phyloP scores from a whole-genome alignment of 1,140 invertebrate genomes.

The Brachystomella parvula region DNA sequence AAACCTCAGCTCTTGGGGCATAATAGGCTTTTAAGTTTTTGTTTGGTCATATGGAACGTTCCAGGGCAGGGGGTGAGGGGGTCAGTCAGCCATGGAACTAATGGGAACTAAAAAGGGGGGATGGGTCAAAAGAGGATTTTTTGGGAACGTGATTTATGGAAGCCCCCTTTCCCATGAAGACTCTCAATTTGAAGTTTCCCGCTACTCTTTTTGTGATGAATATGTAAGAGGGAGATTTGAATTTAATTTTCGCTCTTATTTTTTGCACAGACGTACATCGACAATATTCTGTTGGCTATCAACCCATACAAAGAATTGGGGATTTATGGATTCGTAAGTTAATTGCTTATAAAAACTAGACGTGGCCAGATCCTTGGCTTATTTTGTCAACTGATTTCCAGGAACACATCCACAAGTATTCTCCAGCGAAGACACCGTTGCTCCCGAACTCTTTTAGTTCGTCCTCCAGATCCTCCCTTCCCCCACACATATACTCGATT shows the following conservation, averaged over 20 bases:
- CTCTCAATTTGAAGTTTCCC: not conserved
- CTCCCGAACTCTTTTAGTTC: not conserved
- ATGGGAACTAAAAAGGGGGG: too few relatives aligned
- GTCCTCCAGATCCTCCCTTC: slow-evolving; percentile 37
- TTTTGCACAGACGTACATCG: slow-evolving; percentile 67
- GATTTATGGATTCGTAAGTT: slow-evolving; percentile 82
- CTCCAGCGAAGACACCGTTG: not conserved
- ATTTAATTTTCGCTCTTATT: slow-evolving; percentile 7
- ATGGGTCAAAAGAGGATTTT: too few relatives aligned
- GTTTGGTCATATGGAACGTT: too few relatives aligned
- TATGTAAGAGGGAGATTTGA: not conserved
- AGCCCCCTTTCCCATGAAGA: not conserved
- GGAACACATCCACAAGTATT: not conserved
- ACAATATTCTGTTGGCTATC: slow-evolving; percentile 89
- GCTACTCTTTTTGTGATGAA: not conserved
- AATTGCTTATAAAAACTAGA: slow-evolving; percentile 15
- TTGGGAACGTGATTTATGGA: too few relatives aligned
- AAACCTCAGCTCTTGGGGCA: too few relatives aligned
- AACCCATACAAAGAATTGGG: slow-evolving; percentile 91
- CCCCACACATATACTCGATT: slow-evolving; percentile 83
- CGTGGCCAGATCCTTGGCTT: not conserved
- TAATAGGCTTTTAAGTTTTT: too few relatives aligned
- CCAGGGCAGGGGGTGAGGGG: too few relatives aligned
- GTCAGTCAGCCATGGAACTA: too few relatives aligned
- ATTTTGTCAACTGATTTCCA: slow-evolving; percentile 13